Evolutionary conservation across 2,797 vertebrate species (phyloP), one percentile per base, ranked within the genome.

Genomic region (Semaprochilodus insignis): DNA sequence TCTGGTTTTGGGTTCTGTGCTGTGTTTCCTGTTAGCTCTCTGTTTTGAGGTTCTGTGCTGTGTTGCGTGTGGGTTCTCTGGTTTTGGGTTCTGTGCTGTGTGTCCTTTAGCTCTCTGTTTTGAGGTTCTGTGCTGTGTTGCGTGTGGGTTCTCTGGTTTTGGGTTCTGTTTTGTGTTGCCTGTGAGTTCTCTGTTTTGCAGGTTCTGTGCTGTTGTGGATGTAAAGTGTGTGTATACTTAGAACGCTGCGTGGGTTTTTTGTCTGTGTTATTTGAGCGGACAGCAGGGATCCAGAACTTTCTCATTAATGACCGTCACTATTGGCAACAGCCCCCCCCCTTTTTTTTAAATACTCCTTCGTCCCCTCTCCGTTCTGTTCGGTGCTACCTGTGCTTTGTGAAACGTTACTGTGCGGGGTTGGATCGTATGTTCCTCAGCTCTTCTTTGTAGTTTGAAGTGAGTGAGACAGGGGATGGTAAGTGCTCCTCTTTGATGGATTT

Each of bases 321-420:
- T 31, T 59, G 34, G 72, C 72, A 74, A 74, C 72, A 19, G 72
- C 57, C n/a, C n/a, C 6, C 14, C n/a, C 44, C n/a, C 23, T 62
- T 62, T 19, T n/a, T 1, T 44, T 48, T 11, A 59, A 4, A 57
- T 40, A n/a, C 31, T 25, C 0, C n/a, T 23, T 5, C 19, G 21
- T 36, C 34, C n/a, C 72, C 11, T 17, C 10, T 44, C 2, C 1
- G 44, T 8, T 48, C 8, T 48, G 44, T 11, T 48, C 13, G 1
- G 6, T 15, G 27, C n/a, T 2, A 23, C 57, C 71, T 73, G 54
- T 63, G 11, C 14, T 63, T 44, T 25, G 13, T 52, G 34, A 36
- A 44, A 44, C 21, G 14, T 51, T 51, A 5, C 40, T 16, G 27
- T 70, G 11, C 44, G 7, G 40, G 16, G 25, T 25, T 0, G 44